Percentiles rank a stretch among this genome's conserved stretches.
These are phyloP conservation scores for Smutsia temminckii DNA, from an alignment of 2,797 vertebrate genomes.

Conservation along the genomic window DNA sequence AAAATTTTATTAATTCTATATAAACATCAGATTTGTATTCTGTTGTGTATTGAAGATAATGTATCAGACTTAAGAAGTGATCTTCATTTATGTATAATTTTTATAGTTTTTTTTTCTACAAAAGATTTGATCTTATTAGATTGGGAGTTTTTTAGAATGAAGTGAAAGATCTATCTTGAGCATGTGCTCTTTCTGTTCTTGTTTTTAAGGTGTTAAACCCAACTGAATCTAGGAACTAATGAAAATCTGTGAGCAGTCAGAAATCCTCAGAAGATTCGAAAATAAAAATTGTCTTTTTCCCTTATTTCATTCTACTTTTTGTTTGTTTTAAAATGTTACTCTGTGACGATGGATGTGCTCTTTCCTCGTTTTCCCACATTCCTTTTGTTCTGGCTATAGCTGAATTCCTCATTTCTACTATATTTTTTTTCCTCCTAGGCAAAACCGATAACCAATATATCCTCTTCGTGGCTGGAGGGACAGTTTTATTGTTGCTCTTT, in stretches of 20 bases:
- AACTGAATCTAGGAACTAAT: neutral
- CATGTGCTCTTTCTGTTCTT: neutral
- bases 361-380: neutral
- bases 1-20: neutral
- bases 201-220: neutral
- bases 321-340: neutral
- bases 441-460: neutral
- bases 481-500: conserved; percentile 37
- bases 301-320: neutral
- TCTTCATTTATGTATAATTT: neutral
- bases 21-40: neutral
- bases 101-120: neutral
- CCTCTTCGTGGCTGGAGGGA: conserved; percentile 48
- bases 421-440: conserved; percentile 66
- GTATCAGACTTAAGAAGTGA: neutral
- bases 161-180: neutral
- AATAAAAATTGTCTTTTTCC: neutral
- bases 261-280: neutral
- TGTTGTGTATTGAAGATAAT: neutral
- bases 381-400: neutral
- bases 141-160: neutral
- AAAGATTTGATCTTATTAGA: neutral
- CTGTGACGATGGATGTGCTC: neutral
- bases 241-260: neutral
- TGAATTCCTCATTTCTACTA: conserved; percentile 50